Evolutionary conservation across 1,140 invertebrate genomes (phyloP), one percentile per base, ranked within the genome.

Genomic region (Aphidius gifuensis): DNA sequence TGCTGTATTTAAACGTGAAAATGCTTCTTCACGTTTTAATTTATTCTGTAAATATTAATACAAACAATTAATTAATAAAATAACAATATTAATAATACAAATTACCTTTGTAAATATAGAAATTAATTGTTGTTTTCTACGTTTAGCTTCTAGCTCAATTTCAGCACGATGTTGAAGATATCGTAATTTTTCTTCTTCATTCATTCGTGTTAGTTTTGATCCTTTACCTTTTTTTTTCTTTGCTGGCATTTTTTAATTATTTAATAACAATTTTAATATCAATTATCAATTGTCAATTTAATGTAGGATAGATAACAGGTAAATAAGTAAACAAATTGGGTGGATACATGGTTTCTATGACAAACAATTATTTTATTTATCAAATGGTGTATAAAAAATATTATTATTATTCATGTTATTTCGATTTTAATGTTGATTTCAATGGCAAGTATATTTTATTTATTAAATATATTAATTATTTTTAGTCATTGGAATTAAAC

Each of bases 161-260:
- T 92, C 90, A 4, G 90, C 89, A 40, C 88, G 83, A 73, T 91
- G 88, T 69, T 92, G 90, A 23, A 92, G 75, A 77, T 92, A 93
- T 50, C 90, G 77, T 2, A 86, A 84, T 6, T 88, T 82, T 76
- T 92, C 90, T 75, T 93, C 89, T 64, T 92, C 90, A 0, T 85
- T 90, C 91, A 93, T 92, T 67, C 87, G 86, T 56, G 89, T 87
- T 65, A 92, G 75, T 74, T 90, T 90, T 65, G 89, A 91, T 48
- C 83, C 85, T 77, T 89, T 87, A 32, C 84, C 81, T 74, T 85
- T 87, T 74, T 90, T 91, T 74, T 89, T 89, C 64, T 85, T 85
- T 11, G 83, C 81, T 9, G 74, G 76, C 80, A 82, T 83, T 68
- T 70, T 76, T 66, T 60, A 51, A 50, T 64, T 64, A 9, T 16